Percentiles rank a stretch among this genome's conserved stretches.
Evolutionary conservation across 2,888 invertebrate species (phyloP).

Genomic region (Leucophora obtusa): DNA sequence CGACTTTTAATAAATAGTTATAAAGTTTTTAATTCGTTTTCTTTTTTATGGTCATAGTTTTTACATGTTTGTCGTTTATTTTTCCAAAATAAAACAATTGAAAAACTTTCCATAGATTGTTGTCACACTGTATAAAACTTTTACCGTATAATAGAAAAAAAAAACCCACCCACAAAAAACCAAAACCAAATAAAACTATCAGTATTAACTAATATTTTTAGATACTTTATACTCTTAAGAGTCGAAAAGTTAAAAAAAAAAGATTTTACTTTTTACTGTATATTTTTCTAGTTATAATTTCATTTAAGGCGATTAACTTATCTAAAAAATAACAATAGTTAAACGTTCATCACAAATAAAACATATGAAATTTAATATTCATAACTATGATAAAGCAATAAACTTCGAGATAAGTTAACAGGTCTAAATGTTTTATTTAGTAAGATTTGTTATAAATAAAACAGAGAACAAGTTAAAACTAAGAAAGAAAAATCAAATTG

Average conservation of each 20-base stretch:
- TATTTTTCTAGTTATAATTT: conserved; percentile 11
- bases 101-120: conserved; percentile 25
- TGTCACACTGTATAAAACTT: conserved; percentile 42
- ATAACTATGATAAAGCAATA: too few species aligned
- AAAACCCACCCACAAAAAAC: conserved; percentile 56
- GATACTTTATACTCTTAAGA: conserved; percentile 58
- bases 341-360: too few species aligned
- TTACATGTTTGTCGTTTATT: neutral
- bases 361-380: too few species aligned
- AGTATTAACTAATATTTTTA: conserved; percentile 73
- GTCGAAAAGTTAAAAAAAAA: conserved; percentile 17
- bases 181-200: conserved; percentile 47
- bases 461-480: neutral
- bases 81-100: neutral
- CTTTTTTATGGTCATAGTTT: neutral
- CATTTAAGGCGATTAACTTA: too few species aligned
- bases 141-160: conserved; percentile 1
- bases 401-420: too few species aligned
- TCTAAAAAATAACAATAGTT: too few species aligned
- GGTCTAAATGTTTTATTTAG: conserved; percentile 31
- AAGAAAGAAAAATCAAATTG: conserved; percentile 11
- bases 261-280: conserved; percentile 5
- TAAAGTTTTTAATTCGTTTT: neutral
- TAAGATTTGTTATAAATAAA: neutral
- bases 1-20: neutral